Evolutionary conservation across 2,113 vertebrate species (phyloP).

Genomic region (Prietella phreatophila): DNA sequence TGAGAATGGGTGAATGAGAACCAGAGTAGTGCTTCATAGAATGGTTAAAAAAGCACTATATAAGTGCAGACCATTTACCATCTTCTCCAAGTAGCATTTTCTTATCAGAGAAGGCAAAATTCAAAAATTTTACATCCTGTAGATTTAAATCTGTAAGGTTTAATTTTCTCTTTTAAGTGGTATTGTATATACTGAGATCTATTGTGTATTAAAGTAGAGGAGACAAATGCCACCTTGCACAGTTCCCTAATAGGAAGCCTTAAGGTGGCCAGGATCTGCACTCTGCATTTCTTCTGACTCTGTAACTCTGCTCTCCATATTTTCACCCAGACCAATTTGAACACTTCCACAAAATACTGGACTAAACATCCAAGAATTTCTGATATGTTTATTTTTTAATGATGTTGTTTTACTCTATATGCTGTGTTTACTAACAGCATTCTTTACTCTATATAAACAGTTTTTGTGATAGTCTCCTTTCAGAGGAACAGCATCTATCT

Average conservation of each 20-base stretch:
- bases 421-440: background rate
- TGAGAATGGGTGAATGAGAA: too few species aligned
- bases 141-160: background rate
- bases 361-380: background rate
- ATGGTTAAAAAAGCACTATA: too few species aligned
- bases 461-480: background rate
- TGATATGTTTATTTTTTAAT: background rate
- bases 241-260: background rate
- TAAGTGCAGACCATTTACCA: too few species aligned
- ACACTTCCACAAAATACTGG: background rate
- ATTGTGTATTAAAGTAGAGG: constrained; percentile 9
- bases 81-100: background rate
- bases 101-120: background rate
- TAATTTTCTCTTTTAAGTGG: background rate
- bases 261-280: background rate
- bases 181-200: background rate
- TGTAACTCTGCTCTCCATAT: background rate
- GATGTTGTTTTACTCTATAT: background rate
- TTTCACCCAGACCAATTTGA: background rate
- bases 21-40: too few species aligned
- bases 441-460: background rate
- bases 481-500: background rate
- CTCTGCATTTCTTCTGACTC: background rate
- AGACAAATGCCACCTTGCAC: background rate
- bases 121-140: background rate